Conservation (phyloP, 2,888 invertebrate species). For the Sinodicranocentrus sp. region DNA sequence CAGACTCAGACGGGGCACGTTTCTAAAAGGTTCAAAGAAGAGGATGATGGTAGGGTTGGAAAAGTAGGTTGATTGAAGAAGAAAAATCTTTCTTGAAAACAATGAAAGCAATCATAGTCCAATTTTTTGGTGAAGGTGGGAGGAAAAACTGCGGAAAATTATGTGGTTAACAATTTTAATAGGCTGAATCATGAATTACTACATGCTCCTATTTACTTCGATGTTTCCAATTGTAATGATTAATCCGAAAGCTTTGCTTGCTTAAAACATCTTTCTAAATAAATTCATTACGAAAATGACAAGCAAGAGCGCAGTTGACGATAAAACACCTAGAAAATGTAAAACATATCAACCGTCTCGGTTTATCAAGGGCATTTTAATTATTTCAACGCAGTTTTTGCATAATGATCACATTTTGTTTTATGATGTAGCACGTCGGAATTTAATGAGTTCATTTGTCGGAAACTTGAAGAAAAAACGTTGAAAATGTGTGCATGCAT, state of each 20-base stretch:
- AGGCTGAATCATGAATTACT: neutral
- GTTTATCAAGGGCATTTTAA: no score
- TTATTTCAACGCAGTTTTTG: no score
- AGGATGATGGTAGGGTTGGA: neutral
- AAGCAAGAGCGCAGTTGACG: no score
- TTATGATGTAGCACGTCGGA: no score
- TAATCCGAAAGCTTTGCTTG: neutral
- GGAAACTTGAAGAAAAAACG: no score
- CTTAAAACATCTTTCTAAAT: neutral
- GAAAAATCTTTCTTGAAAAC: conserved; percentile 8
- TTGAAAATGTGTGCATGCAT: no score
- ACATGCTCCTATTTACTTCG: neutral
- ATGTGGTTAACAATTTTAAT: neutral
- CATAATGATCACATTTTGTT: no score
- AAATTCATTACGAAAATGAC: no score
- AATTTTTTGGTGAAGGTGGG: neutral
- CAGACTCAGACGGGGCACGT: neutral
- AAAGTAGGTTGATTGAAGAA: conserved; percentile 17
- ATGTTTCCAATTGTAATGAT: neutral
- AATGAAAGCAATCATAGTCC: conserved; percentile 9
- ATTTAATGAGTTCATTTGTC: no score
- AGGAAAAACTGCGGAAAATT: neutral
- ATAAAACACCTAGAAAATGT: no score
- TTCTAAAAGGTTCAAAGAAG: neutral
- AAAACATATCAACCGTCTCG: no score